Evolutionary conservation across 1,140 invertebrate species (phyloP).

Genomic region (Drosophila bipectinata): DNA sequence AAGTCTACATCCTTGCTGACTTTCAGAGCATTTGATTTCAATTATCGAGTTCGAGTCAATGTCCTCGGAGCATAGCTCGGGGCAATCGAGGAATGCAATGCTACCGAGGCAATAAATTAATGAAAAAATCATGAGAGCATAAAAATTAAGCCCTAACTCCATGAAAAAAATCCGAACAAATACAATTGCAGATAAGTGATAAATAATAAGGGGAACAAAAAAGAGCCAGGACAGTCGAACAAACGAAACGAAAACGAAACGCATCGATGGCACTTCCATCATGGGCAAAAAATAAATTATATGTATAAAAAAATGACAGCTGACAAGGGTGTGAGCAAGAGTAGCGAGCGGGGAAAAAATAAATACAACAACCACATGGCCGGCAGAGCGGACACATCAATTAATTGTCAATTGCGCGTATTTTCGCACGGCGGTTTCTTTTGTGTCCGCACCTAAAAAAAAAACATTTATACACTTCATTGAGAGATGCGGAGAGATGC

Average conservation of each 20-base stretch:
- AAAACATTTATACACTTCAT: slow-evolving; percentile 58
- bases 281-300: slow-evolving; percentile 39
- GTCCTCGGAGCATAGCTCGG: slow-evolving; percentile 29
- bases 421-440: slow-evolving; percentile 80
- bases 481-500: slow-evolving; percentile 45
- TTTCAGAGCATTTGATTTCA: slow-evolving; percentile 42
- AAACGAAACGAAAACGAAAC: slow-evolving; percentile 34
- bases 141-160: slow-evolving; percentile 56
- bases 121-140: slow-evolving; percentile 77
- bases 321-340: slow-evolving; percentile 78
- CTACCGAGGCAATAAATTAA: slow-evolving; percentile 62
- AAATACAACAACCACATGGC: slow-evolving; percentile 29
- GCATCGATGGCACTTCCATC: slow-evolving; percentile 63
- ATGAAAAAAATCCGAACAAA: slow-evolving; percentile 49
- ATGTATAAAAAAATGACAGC: slow-evolving; percentile 69
- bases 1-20: slow-evolving; percentile 18
- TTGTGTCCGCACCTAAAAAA: slow-evolving; percentile 49
- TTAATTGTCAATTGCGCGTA: slow-evolving; percentile 82
- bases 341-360: slow-evolving; percentile 21
- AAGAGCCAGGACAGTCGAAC: slow-evolving; percentile 35
- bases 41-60: slow-evolving; percentile 46
- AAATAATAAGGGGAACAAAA: slow-evolving; percentile 68
- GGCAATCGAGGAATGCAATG: slow-evolving; percentile 42
- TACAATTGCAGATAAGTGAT: slow-evolving; percentile 72
- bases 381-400: slow-evolving; percentile 75